Evolutionary conservation across 2,797 vertebrate genomes (phyloP), one percentile per base, ranked within the genome.

Genomic region (Sebastes matsubarae): DNA sequence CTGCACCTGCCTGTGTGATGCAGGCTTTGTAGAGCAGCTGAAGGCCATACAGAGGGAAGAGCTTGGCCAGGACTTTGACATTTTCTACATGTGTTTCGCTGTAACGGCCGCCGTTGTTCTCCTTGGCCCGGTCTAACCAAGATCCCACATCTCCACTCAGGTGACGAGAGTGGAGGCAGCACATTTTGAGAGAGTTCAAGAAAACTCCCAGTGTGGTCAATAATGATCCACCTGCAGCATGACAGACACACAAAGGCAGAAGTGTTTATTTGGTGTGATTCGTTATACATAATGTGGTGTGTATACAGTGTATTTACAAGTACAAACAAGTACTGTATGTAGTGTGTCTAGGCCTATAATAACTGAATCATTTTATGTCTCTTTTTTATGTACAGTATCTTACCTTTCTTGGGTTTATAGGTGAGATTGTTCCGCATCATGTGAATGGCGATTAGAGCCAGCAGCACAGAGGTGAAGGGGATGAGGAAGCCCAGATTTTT

Each of bases 21-120:
- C 98, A 98, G 0, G 93, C 93, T 81, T 97, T 96, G 87, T 98
- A 98, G 0, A 98, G 77, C 71, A 99, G 89, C 90, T 99, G 98
- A 72, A 97, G 96, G n/a, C 94, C 55, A 11, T 97, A 97, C 24
- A 99, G 83, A 0, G 97, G 97, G 77, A 99, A 97, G 74, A 99
- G 95, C 34, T 93, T 94, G 42, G 95, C 77, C 8, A 98, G 91
- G 1, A 93, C 93, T 90, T 97, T 98, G 1, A 96, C 96, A 66
- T 96, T 96, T 89, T 99, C 97, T 42, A 98, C 97, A 1, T 96
- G 96, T 2, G 85, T 95, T 89, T 98, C 97, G 0, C 93, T 97
- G 92, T 96, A 97, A 4, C 87, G 82, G 0, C 97, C 96, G 0
- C 98, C 97, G 0, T 96, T 95, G 92, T 97, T 97, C 71, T 96